Conservation (phyloP, 2,797 vertebrate species). For the Sciurus carolinensis region DNA sequence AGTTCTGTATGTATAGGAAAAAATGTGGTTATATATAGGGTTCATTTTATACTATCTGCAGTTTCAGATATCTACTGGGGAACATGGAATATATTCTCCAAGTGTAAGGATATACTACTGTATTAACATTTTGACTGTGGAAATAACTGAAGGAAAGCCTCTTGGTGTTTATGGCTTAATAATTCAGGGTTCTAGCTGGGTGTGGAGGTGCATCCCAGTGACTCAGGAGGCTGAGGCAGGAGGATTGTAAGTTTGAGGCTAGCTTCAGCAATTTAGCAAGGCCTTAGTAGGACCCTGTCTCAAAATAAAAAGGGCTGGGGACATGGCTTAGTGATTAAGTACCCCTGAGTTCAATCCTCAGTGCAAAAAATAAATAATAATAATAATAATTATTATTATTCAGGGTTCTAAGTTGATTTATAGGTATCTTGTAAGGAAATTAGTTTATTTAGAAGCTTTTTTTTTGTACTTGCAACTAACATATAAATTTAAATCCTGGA, state of each 20-base stretch:
- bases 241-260: too few species aligned
- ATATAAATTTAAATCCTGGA: conserved; percentile 58
- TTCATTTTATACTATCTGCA: background rate
- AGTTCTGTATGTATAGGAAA: background rate
- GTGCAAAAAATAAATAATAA: too few species aligned
- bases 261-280: too few species aligned
- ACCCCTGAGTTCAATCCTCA: too few species aligned
- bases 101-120: background rate
- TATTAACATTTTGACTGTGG: conserved; percentile 57
- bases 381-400: too few species aligned
- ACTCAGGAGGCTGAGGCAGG: too few species aligned
- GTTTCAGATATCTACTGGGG: background rate
- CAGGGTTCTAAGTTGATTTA: conserved; percentile 37
- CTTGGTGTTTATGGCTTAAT: conserved; percentile 48
- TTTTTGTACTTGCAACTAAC: conserved; percentile 50
- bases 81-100: background rate
- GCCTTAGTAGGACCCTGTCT: too few species aligned
- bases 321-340: too few species aligned
- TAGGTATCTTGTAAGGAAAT: conserved; percentile 42
- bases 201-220: too few species aligned
- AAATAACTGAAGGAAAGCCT: conserved; percentile 49
- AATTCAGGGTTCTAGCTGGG: background rate
- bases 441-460: conserved; percentile 44
- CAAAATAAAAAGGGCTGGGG: too few species aligned
- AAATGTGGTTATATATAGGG: background rate